Evolutionary conservation across 2,113 vertebrate genomes (phyloP).

Genomic region (Henicopernis longicauda): DNA sequence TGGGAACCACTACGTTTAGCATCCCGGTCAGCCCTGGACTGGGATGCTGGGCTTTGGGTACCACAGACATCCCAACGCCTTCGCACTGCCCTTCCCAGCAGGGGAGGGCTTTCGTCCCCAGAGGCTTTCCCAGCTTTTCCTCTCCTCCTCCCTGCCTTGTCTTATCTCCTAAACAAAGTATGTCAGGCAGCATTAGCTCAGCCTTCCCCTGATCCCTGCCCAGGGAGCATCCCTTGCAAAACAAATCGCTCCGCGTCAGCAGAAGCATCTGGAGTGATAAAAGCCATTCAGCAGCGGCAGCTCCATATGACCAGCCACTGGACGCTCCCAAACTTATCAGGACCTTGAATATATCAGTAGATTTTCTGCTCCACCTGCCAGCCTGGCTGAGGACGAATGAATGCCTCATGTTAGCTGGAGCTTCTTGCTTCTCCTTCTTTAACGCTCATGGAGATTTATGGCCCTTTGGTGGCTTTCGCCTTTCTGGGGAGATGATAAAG

Average conservation of each 20-base stretch:
- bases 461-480: background rate
- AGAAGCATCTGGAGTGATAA: conserved; percentile 27
- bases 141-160: background rate
- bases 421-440: background rate
- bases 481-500: background rate
- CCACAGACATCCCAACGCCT: rapidly evolving
- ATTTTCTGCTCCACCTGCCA: background rate
- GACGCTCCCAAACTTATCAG: background rate
- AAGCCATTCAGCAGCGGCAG: background rate
- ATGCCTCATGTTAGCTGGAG: background rate
- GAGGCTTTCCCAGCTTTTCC: background rate
- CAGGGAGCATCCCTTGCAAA: background rate
- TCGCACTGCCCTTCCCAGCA: background rate
- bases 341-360: background rate
- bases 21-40: rapidly evolving
- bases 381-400: background rate
- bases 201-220: background rate
- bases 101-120: background rate
- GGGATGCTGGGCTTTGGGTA: background rate
- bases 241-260: background rate
- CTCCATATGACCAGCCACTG: background rate
- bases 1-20: background rate
- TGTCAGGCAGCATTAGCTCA: conserved; percentile 5
- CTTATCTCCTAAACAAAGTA: background rate
- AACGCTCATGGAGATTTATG: background rate